Percentiles rank a stretch among this genome's conserved stretches.
Evolutionary conservation across 2,113 vertebrate species (phyloP).

Genomic region (Hucho hucho): DNA sequence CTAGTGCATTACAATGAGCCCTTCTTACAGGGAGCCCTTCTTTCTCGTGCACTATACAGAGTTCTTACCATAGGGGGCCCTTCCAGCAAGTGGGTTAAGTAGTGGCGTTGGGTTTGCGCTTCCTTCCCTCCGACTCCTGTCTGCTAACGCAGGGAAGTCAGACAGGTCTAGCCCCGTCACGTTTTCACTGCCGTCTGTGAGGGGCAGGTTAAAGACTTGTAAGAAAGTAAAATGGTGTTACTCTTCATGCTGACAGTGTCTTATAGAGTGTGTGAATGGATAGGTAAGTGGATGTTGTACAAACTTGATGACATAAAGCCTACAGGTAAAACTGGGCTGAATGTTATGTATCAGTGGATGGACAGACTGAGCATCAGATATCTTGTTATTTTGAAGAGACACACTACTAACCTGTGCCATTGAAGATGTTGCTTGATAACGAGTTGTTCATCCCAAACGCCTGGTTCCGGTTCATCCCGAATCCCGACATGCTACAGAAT

Average conservation of each 20-base stretch:
- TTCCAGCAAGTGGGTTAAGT: conserved; percentile 97
- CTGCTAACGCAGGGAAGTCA: conserved; percentile 98
- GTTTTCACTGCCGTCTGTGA: conserved; percentile 96
- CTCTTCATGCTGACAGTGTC: too few relatives aligned
- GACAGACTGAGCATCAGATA: too few relatives aligned
- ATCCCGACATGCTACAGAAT: conserved; percentile 96
- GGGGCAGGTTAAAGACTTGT: conserved; percentile 1
- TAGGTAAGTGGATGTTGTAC: too few relatives aligned
- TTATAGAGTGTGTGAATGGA: too few relatives aligned
- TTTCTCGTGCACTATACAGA: not conserved
- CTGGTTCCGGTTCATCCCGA: conserved; percentile 99
- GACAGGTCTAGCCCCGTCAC: conserved; percentile 98
- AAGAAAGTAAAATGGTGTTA: not conserved
- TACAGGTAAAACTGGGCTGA: not conserved
- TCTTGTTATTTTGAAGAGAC: not conserved
- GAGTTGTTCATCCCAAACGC: conserved; percentile 98
- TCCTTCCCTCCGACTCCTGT: conserved; percentile 98
- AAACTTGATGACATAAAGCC: too few relatives aligned
- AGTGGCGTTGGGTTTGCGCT: conserved; percentile 95
- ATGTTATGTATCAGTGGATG: not conserved
- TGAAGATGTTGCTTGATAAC: conserved; percentile 99
- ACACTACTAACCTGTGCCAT: conserved; percentile 86
- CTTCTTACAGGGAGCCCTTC: conserved; percentile 72
- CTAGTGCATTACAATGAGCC: not conserved
- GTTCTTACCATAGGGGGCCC: conserved; percentile 95